A percentile compares a stretch with the other conserved stretches of the same genome.
These are phyloP conservation scores for Stegana nigrithorax DNA, from an alignment of 2,888 invertebrate species.

Conservation along the genomic window DNA sequence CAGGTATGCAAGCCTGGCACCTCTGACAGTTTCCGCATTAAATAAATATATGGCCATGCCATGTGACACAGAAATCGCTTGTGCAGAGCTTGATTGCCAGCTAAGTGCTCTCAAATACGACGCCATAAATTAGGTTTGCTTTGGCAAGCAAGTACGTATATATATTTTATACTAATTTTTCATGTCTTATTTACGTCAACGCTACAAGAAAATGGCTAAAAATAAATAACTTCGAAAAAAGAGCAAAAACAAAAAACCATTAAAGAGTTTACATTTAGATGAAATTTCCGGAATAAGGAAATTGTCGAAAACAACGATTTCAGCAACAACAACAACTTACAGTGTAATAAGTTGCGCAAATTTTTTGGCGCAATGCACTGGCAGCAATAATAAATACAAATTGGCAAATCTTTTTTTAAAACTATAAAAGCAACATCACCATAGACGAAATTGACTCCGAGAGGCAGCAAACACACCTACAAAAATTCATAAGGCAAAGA, in stretches of 20 bases:
- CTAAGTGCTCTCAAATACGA: not conserved
- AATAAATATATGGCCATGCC: too few relatives aligned
- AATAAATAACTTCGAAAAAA: not conserved
- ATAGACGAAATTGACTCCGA: not conserved
- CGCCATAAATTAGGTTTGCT: constrained; percentile 7
- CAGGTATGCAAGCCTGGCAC: too few relatives aligned
- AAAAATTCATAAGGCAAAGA: not conserved
- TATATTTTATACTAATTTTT: not conserved
- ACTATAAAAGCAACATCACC: not conserved
- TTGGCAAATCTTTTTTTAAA: constrained; percentile 7
- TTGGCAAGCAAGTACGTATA: not conserved
- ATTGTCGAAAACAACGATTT: not conserved
- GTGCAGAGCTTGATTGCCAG: not conserved
- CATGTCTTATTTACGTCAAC: constrained; percentile 3
- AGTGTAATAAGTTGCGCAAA: not conserved
- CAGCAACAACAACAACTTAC: not conserved
- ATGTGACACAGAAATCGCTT: not conserved
- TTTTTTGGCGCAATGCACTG: constrained; percentile 10
- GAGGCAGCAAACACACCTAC: not conserved
- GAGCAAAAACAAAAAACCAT: too few relatives aligned
- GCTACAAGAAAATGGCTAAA: not conserved
- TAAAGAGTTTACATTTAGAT: too few relatives aligned
- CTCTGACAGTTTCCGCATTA: too few relatives aligned
- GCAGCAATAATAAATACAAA: not conserved
- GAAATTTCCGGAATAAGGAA: too few relatives aligned